A percentile compares a stretch with the other conserved stretches of the same genome.
These are phyloP conservation scores for Ametastegia equiseti DNA, from an alignment of 2,888 invertebrate species.

Conservation along the genomic window DNA sequence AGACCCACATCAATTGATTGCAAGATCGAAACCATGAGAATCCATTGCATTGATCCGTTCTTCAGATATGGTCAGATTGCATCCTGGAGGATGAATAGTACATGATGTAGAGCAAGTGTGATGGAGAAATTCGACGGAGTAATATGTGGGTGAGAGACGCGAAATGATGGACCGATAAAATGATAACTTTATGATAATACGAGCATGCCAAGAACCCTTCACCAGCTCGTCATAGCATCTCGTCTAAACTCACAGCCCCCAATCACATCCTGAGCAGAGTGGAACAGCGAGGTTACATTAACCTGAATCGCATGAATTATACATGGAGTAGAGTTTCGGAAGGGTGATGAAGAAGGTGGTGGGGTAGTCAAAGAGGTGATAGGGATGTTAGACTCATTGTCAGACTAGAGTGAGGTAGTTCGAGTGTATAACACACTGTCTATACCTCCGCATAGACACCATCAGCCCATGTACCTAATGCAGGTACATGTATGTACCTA, in stretches of 20 bases:
- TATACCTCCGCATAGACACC: background rate
- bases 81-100: too few relatives aligned
- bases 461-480: too few relatives aligned
- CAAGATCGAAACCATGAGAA: too few relatives aligned
- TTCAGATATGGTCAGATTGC: too few relatives aligned
- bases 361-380: background rate
- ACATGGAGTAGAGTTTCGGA: background rate
- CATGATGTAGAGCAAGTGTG: too few relatives aligned
- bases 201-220: background rate
- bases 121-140: too few relatives aligned
- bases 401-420: background rate
- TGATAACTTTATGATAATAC: background rate
- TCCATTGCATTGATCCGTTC: too few relatives aligned
- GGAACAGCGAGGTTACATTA: conserved; percentile 33
- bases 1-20: too few relatives aligned
- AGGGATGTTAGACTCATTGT: background rate
- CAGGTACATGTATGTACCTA: too few relatives aligned
- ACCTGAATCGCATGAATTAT: conserved; percentile 35
- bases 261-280: background rate
- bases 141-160: too few relatives aligned
- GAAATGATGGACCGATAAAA: background rate
- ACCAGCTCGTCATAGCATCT: background rate
- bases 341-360: background rate
- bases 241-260: background rate
- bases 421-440: background rate